Conservation (phyloP, 1,140 invertebrate species). For the Trypoxylus dichotomus region DNA sequence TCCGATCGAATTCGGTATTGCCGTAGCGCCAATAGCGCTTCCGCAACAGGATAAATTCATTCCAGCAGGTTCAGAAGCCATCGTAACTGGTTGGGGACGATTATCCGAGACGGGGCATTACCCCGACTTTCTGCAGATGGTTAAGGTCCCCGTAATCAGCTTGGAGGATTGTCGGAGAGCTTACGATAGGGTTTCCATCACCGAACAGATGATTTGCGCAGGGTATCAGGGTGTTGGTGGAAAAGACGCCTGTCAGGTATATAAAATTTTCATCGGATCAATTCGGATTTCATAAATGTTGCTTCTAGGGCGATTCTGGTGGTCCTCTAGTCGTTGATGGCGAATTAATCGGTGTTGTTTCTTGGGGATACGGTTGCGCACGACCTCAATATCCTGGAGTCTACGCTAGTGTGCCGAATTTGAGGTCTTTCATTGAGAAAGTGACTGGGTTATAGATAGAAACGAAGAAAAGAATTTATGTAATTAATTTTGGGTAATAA, state of each 20-base stretch:
- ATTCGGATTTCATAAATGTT: background rate
- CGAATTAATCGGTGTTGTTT: constrained; percentile 60
- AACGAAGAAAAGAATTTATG: background rate
- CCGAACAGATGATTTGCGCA: constrained; percentile 29
- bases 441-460: background rate
- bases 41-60: background rate
- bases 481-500: background rate
- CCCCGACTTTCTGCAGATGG: constrained; percentile 9
- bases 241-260: constrained; percentile 30
- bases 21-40: background rate
- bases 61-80: constrained; percentile 25
- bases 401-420: constrained; percentile 63
- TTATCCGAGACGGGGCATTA: background rate
- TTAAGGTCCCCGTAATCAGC: background rate
- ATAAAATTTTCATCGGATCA: background rate
- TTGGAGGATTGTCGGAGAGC: constrained; percentile 1
- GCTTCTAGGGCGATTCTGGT: constrained; percentile 29
- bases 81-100: constrained; percentile 27
- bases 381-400: constrained; percentile 72
- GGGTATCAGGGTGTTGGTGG: constrained; percentile 1
- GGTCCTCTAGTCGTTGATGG: constrained; percentile 12
- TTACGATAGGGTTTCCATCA: background rate
- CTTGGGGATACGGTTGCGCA: constrained; percentile 77
- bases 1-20: background rate
- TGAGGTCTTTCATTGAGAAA: constrained; percentile 26